These are phyloP conservation scores for Elephantulus edwardii DNA, from an alignment of 2,113 vertebrate species.

Conservation along the genomic window DNA sequence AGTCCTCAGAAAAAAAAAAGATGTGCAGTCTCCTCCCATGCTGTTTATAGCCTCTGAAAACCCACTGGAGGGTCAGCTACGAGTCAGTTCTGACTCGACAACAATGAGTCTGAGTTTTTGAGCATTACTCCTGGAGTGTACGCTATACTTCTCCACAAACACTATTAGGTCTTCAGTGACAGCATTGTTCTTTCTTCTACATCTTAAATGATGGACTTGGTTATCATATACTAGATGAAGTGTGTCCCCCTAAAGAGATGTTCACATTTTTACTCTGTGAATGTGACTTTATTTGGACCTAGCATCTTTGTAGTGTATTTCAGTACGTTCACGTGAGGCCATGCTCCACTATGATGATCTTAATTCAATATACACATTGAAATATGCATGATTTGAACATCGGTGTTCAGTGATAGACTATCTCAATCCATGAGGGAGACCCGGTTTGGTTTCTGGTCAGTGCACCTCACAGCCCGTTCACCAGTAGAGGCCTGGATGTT, in stretches of 20 bases:
- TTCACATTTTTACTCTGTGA: not conserved
- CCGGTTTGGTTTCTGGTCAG: not conserved
- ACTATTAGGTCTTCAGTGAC: accelerated
- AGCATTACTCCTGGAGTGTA: no score
- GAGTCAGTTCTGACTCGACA: no score
- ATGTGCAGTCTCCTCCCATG: no score
- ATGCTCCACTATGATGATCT: not conserved
- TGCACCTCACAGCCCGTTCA: not conserved
- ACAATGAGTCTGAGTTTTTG: no score
- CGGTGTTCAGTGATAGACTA: not conserved
- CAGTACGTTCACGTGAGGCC: not conserved
- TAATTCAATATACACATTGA: not conserved
- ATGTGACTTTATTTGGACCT: not conserved
- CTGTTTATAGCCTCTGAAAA: no score
- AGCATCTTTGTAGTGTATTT: not conserved
- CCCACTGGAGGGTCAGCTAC: no score
- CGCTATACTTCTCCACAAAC: not conserved
- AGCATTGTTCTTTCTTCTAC: accelerated
- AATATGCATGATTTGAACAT: no score
- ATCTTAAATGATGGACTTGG: not conserved
- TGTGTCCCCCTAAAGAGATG: not conserved
- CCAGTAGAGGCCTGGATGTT: not conserved
- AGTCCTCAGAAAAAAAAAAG: no score
- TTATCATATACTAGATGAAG: not conserved
- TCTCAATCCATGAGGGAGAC: not conserved